Evolutionary conservation across 2,888 invertebrate species (phyloP).

Genomic region (Watsonalla binaria): DNA sequence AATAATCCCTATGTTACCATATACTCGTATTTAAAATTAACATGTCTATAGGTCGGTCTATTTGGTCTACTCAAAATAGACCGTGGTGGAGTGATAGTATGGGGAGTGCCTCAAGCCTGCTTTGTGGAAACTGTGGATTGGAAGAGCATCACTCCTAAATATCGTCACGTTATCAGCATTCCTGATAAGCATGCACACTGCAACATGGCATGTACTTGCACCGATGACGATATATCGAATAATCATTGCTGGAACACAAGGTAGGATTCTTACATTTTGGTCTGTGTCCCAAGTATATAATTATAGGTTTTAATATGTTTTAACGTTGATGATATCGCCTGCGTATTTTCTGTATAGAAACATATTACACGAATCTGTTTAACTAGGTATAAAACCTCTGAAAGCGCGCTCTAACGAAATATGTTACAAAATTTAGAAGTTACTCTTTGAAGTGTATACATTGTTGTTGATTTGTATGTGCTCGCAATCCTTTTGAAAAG

Average conservation of each 20-base stretch:
- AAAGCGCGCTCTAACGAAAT: too few species aligned
- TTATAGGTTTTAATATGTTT: too few species aligned
- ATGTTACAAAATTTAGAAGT: too few species aligned
- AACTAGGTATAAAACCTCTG: too few species aligned
- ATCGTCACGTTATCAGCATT: constrained; percentile 47
- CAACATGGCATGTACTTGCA: constrained; percentile 45
- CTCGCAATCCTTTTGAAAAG: too few species aligned
- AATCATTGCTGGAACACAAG: constrained; percentile 65
- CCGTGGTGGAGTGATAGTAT: constrained; percentile 89
- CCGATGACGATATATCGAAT: constrained; percentile 21
- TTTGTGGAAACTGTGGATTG: constrained; percentile 78
- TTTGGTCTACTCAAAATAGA: constrained; percentile 85
- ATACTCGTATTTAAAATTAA: background rate
- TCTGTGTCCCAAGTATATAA: background rate
- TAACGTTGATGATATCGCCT: too few species aligned
- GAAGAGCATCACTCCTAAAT: constrained; percentile 49
- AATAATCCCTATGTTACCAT: too few species aligned
- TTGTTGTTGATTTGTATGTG: too few species aligned
- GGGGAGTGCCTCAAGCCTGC: constrained; percentile 87
- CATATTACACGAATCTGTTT: too few species aligned
- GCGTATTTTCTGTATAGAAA: too few species aligned
- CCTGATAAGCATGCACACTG: constrained; percentile 35
- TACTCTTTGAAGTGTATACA: too few species aligned
- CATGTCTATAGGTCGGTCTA: constrained; percentile 82
- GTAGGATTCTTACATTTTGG: constrained; percentile 27